Percentiles rank a stretch among this genome's conserved stretches.
Evolutionary conservation across 2,113 vertebrate species (phyloP).

Genomic region (Damaliscus lunatus): DNA sequence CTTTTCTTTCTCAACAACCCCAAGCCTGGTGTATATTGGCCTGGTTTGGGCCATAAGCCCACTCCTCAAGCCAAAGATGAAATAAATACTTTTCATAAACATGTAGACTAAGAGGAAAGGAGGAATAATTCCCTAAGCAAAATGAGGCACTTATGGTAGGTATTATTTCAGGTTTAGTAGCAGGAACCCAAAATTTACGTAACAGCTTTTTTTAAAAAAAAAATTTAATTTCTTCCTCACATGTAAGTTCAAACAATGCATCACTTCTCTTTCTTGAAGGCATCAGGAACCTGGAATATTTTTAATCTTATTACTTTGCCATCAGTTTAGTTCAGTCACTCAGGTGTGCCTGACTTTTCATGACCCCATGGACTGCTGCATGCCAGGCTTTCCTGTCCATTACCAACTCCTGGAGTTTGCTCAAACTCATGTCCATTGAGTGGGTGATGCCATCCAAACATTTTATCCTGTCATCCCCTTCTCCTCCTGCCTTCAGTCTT

Average conservation of each 20-base stretch:
- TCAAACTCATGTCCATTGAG: not conserved
- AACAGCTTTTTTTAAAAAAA: not conserved
- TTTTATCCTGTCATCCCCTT: not conserved
- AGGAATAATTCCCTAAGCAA: not conserved
- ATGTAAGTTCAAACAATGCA: not conserved
- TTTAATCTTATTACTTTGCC: not conserved
- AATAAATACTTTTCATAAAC: not conserved
- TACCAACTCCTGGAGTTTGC: not conserved
- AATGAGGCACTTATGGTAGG: not conserved
- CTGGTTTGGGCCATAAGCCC: not conserved
- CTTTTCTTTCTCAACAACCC: not conserved
- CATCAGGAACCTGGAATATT: not conserved
- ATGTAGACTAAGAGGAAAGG: not conserved
- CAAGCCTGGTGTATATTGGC: not conserved
- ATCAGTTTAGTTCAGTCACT: not conserved
- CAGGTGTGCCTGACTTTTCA: not conserved
- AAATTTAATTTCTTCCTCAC: not conserved
- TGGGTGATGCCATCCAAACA: not conserved
- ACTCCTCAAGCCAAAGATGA: not conserved
- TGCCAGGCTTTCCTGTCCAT: not conserved
- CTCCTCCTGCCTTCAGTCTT: not conserved
- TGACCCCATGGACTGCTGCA: not conserved
- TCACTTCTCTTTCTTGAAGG: not conserved
- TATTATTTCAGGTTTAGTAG: not conserved
- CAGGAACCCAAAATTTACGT: not conserved